These are phyloP conservation scores for Formica exsecta DNA, from an alignment of 1,140 invertebrate species.

Conservation along the genomic window DNA sequence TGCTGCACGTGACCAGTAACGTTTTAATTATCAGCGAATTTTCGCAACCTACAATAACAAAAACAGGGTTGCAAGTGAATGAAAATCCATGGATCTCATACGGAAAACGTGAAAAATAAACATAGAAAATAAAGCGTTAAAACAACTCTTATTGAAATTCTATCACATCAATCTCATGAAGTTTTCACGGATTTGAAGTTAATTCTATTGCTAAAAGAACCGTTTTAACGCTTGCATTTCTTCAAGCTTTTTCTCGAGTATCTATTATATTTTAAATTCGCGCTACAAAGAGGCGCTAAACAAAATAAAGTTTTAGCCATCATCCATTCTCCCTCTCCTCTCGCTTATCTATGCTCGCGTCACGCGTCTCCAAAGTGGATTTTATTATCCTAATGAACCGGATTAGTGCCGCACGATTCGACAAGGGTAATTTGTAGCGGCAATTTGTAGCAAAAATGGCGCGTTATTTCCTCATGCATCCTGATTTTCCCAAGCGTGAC, in stretches of 20 bases:
- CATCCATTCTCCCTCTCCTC: no score
- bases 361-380: conserved; percentile 17
- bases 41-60: not conserved
- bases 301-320: not conserved
- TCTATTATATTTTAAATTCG: not conserved
- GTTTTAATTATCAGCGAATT: conserved; percentile 5
- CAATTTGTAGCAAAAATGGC: conserved; percentile 41
- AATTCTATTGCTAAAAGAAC: not conserved
- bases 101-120: no score
- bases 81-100: not conserved
- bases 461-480: conserved; percentile 34
- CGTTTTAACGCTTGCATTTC: not conserved
- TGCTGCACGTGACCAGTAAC: not conserved
- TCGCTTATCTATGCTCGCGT: not conserved
- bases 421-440: conserved; percentile 35
- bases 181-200: not conserved
- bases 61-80: not conserved
- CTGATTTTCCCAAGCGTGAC: conserved; percentile 55
- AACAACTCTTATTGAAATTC: conserved; percentile 3
- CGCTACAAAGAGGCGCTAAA: not conserved
- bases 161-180: not conserved
- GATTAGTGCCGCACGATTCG: conserved; percentile 36
- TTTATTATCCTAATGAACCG: conserved; percentile 48
- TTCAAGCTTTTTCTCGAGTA: not conserved
- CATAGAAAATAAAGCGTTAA: conserved; percentile 19